A percentile compares a stretch with the other conserved stretches of the same genome.
phyloP scores from a whole-genome alignment of 30 jellyfish, hydroid and myxozoan genomes.

The Aurelia sp. region DNA sequence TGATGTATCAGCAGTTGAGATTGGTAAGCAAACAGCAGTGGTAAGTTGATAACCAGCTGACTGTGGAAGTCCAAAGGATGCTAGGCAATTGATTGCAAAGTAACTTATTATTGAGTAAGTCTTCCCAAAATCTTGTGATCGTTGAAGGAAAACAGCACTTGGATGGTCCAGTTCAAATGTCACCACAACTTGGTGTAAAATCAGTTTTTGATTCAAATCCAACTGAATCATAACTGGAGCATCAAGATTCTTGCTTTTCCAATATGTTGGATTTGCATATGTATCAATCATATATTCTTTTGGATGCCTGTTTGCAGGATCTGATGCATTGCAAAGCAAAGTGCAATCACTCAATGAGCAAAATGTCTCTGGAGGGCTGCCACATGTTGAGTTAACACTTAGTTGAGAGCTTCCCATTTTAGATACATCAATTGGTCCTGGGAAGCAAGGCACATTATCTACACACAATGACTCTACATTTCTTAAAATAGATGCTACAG shows the following conservation, averaged over 20 bases:
- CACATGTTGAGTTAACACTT: constrained; percentile 89
- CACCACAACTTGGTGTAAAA: constrained; percentile 83
- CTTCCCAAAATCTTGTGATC: constrained; percentile 89
- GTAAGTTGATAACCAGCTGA: constrained; percentile 56
- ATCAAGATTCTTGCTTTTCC: constrained; percentile 95
- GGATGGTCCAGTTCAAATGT: constrained; percentile 91
- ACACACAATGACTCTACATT: constrained; percentile 59
- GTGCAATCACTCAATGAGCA: constrained; percentile 72
- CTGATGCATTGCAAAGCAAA: constrained; percentile 80
- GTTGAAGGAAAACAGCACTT: constrained; percentile 63
- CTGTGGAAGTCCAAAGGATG: constrained; percentile 41
- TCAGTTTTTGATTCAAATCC: constrained; percentile 71
- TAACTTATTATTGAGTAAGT: constrained; percentile 57
- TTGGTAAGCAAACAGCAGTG: constrained; percentile 69
- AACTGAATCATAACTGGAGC: constrained; percentile 86
- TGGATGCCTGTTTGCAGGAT: constrained; percentile 56
- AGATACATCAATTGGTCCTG: constrained; percentile 76
- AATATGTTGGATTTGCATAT: constrained; percentile 67
- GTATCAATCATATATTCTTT: constrained; percentile 64
- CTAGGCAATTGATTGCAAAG: constrained; percentile 74
- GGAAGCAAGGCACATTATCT: constrained; percentile 63
- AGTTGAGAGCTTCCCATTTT: background rate
- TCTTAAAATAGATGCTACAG: background rate
- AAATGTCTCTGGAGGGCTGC: constrained; percentile 74
- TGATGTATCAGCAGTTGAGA: constrained; percentile 60